Conservation (phyloP, 2,797 vertebrate species). For the Xenops minutus region DNA sequence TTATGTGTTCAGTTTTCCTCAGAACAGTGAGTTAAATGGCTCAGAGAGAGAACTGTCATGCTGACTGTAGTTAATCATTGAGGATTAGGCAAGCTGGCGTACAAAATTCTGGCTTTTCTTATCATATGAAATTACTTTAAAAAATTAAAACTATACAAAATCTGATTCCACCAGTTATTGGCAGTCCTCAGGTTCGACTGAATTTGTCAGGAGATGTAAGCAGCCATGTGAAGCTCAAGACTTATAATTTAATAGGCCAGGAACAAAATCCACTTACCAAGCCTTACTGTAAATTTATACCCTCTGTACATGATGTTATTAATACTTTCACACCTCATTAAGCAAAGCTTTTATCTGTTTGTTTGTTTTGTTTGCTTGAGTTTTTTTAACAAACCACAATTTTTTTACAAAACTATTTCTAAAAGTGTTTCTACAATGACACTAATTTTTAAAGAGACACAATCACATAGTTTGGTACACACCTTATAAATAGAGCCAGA, state of each 20-base stretch:
- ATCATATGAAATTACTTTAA: background rate
- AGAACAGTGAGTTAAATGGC: slow-evolving; percentile 33
- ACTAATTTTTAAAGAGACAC: background rate
- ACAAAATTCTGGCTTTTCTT: background rate
- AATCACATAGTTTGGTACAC: background rate
- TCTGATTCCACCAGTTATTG: background rate
- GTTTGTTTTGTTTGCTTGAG: background rate
- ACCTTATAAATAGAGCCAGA: background rate
- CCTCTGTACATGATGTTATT: background rate
- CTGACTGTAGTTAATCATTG: background rate
- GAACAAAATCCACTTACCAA: background rate
- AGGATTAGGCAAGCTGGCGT: slow-evolving; percentile 20
- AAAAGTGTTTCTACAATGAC: background rate
- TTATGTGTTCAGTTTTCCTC: background rate
- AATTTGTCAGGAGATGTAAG: background rate
- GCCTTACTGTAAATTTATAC: background rate
- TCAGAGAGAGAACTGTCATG: slow-evolving; percentile 2
- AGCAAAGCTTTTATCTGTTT: background rate
- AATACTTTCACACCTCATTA: background rate
- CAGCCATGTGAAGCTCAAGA: background rate
- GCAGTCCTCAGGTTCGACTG: background rate
- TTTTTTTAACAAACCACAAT: background rate
- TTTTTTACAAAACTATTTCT: background rate
- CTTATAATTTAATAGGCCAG: background rate
- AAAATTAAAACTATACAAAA: slow-evolving; percentile 9